Conservation (phyloP, 2,113 vertebrate genomes). For the Tonatia bakeri region DNA sequence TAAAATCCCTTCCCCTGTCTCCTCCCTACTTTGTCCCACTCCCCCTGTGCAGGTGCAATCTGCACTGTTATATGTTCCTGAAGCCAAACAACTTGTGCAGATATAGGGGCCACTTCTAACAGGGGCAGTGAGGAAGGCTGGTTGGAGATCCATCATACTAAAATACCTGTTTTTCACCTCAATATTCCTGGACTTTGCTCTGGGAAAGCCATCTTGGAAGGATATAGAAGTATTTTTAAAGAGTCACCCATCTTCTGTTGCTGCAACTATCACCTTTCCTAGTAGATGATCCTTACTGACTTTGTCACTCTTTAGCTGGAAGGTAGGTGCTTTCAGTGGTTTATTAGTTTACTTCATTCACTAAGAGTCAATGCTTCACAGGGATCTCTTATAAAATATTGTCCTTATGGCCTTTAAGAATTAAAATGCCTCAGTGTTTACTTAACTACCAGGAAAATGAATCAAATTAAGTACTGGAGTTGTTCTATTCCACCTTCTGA, state of each 20-base stretch:
- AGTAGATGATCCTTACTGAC: neutral
- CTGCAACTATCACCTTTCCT: neutral
- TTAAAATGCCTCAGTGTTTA: neutral
- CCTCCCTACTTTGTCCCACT: neutral
- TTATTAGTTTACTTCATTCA: neutral
- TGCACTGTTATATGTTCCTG: neutral
- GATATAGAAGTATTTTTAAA: constrained; percentile 9
- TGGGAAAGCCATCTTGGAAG: neutral
- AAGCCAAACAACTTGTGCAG: neutral
- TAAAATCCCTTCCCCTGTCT: neutral
- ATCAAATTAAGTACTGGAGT: neutral
- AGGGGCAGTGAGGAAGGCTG: neutral
- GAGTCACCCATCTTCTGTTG: neutral
- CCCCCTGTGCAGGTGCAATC: neutral
- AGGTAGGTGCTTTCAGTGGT: neutral
- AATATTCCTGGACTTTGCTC: neutral
- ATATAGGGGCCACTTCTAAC: neutral
- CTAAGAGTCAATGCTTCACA: neutral
- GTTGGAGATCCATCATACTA: neutral
- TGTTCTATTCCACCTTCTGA: neutral
- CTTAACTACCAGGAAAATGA: neutral
- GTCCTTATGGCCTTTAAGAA: neutral
- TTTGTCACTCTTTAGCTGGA: neutral
- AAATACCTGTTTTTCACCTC: neutral
- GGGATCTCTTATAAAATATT: neutral